Evolutionary conservation across 1,140 invertebrate species (phyloP).

Genomic region (Trachelipus rathkii): DNA sequence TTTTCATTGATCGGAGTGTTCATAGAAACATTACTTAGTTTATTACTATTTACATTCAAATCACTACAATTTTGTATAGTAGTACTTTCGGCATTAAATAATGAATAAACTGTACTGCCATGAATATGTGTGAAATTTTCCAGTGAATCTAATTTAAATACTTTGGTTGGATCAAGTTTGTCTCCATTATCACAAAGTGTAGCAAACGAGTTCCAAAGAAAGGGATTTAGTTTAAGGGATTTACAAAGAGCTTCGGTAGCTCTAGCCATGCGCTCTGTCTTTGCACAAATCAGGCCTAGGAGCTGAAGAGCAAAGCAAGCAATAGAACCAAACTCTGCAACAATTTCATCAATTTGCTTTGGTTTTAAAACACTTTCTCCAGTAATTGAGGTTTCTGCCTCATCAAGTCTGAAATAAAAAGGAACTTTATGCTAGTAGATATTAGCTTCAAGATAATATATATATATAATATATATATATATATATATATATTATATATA

Average conservation of each 20-base stretch:
- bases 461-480: constrained; percentile 4
- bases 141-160: constrained; percentile 72
- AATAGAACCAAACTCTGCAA: not conserved
- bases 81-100: constrained; percentile 44
- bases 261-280: constrained; percentile 72
- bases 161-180: constrained; percentile 71
- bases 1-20: constrained; percentile 26
- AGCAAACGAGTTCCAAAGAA: constrained; percentile 90
- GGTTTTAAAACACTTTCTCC: not conserved
- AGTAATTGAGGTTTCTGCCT: not conserved
- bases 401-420: not conserved
- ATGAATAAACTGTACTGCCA: constrained; percentile 53
- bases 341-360: not conserved
- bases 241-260: constrained; percentile 75
- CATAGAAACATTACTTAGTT: constrained; percentile 33
- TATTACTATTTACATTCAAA: constrained; percentile 23
- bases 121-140: constrained; percentile 69
- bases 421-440: too few species aligned
- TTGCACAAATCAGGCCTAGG: constrained; percentile 76
- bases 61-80: constrained; percentile 26
- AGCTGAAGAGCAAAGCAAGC: constrained; percentile 77
- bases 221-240: constrained; percentile 87
- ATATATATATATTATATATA: not conserved
- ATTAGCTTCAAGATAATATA: not conserved
- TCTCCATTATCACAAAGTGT: constrained; percentile 81